phyloP scores from a whole-genome alignment of 2,888 invertebrate genomes.

The Teinopalpus imperialis region DNA sequence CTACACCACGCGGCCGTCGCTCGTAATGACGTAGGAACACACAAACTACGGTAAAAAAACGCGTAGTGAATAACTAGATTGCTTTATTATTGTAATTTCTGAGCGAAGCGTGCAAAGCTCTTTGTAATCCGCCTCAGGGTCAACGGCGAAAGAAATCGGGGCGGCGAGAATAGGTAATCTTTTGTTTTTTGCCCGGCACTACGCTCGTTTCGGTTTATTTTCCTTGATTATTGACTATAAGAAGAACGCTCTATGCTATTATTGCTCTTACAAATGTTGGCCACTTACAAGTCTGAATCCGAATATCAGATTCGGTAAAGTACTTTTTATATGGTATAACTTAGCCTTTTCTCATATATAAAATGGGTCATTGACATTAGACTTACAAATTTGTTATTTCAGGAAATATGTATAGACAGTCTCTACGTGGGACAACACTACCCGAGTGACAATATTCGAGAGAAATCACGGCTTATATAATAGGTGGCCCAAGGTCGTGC shows the following conservation, averaged over 20 bases:
- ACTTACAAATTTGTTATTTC: too few species aligned
- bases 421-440: too few species aligned
- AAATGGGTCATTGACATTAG: too few species aligned
- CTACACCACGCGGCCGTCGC: conserved; percentile 3
- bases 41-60: conserved; percentile 15
- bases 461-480: too few species aligned
- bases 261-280: conserved; percentile 13
- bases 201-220: conserved; percentile 16
- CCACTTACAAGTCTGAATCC: too few species aligned
- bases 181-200: conserved; percentile 16
- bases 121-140: conserved; percentile 24
- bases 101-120: conserved; percentile 11
- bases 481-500: too few species aligned
- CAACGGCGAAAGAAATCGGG: conserved; percentile 18
- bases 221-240: conserved; percentile 15
- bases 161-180: conserved; percentile 16
- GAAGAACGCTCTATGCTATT: conserved; percentile 2
- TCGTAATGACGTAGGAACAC: conserved; percentile 16
- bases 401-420: too few species aligned
- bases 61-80: conserved; percentile 20
- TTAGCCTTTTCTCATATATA: too few species aligned
- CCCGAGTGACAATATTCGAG: too few species aligned
- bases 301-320: background rate
- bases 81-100: conserved; percentile 25
- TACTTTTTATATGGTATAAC: conserved; percentile 12